Evolutionary conservation across 2,113 vertebrate genomes (phyloP), one percentile per base, ranked within the genome.

Genomic region (Cnemophilus loriae): DNA sequence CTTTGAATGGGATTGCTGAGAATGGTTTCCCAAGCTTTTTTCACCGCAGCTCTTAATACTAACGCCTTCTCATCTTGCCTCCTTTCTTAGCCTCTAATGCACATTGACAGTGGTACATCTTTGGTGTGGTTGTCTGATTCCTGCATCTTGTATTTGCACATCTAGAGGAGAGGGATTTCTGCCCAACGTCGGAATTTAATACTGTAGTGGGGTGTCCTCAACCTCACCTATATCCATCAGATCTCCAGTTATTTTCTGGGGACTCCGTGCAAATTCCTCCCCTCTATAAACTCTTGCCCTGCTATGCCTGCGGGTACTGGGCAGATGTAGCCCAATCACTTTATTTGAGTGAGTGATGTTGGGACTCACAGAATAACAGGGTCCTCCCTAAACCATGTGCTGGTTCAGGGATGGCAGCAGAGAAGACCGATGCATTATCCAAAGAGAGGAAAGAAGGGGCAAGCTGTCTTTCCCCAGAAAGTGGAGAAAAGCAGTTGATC

Each of bases 361-460:
- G 37, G 2, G 4, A 17, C 22, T 67, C 24, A 19, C 3, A 56
- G 56, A 42, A 24, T 20, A 24, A 35, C 32, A 42, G 23, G 49
- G 39, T 16, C n/a, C n/a, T 75, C 30, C 24, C 61, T 16, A 57
- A 67, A 49, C 3, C 11, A 3, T 9, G 13, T 1, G 0, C 9
- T 85, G 13, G 15, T n/a, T 67, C 10, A 3, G 33, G 46, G 23
- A 12, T 26, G 19, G 52, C 42, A 88, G 26, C 47, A 75, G 33
- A 70, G 64, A 65, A 75, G 39, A 26, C 2, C 37, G 41, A 32
- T 5, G 12, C 4, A 6, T 56, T 67, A 13, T 20, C 12, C 18
- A 50, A 85, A 61, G 22, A 70, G 6, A 46, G 20, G 16, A 71
- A 88, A 78, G 47, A 55, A 28, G 22, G 64, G 16, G 19, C 10